Conservation (phyloP, 2,113 vertebrate species). For the Caloenas nicobarica region DNA sequence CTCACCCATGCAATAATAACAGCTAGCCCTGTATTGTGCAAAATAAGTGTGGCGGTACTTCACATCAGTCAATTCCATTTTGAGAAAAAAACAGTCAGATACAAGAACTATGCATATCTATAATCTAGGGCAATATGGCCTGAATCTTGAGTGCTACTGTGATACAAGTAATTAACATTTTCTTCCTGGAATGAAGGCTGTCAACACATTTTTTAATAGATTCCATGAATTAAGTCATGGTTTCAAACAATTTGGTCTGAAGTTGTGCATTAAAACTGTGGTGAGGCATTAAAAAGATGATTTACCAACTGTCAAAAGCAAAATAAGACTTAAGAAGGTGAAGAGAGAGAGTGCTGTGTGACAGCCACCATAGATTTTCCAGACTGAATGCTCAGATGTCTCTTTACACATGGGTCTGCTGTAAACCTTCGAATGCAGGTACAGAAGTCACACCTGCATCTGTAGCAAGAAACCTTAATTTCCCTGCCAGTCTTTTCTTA, state of each 20-base stretch:
- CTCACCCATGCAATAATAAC: background rate
- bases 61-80: constrained; percentile 43
- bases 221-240: constrained; percentile 69
- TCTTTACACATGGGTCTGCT: background rate
- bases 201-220: constrained; percentile 70
- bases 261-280: constrained; percentile 64
- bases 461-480: background rate
- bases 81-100: constrained; percentile 31
- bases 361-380: constrained; percentile 61
- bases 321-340: constrained; percentile 67
- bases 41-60: constrained; percentile 21
- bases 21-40: background rate
- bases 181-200: constrained; percentile 73
- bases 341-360: constrained; percentile 43
- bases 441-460: background rate
- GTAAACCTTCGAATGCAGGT: constrained; percentile 5
- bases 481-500: background rate
- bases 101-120: constrained; percentile 67
- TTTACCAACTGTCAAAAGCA: constrained; percentile 68
- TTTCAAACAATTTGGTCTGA: constrained; percentile 70
- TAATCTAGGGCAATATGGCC: constrained; percentile 70
- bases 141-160: constrained; percentile 72
- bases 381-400: constrained; percentile 62
- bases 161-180: constrained; percentile 73
- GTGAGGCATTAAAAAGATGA: constrained; percentile 70